Base-by-base conservation (phyloP, 2,888 invertebrate genomes). In the Lissonota sp. region DNA sequence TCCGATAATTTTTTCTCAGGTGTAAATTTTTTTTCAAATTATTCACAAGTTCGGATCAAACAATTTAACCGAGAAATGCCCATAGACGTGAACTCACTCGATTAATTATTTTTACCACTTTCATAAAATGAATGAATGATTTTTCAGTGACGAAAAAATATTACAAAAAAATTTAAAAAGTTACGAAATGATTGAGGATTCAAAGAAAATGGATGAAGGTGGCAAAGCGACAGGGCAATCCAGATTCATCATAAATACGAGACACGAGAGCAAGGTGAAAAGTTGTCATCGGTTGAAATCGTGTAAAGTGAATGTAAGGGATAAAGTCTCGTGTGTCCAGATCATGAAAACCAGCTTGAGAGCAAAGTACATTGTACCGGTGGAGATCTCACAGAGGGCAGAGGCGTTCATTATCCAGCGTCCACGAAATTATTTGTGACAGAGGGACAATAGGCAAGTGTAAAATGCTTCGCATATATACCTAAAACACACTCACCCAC, bases 381-480 rank as follows among this genome's bases (percentile, higher is more conserved):
- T 46, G n/a, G n/a, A 42, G 66, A 66, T 62, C 60, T 62, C 40
- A 42, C 10, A 57, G 37, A 10, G 57, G 39, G 62, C 49, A 66
- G 57, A 55, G 83, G 79, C 83, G 87, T 86, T 87, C 87, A 87
- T 89, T 86, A 88, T 86, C 83, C 84, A 80, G 83, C 85, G 87
- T 89, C 84, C 87, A 83, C 84, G 87, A 89, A 90, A 90, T 91
- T 87, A 91, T 90, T 90, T 86, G 88, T 85, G 87, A 88, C 88
- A 87, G 87, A 88, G 85, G 88, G 88, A 91, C 90, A 90, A 90
- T 89, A 87, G 89, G 86, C 80, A 79, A 57, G 64, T 63, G 57
- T 53, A 75, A 76, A 60, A 72, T 62, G 62, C 57, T 64, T 83
- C 83, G 75, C 83, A 57, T 60, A 70, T 51, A 64, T 58, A 71